These are phyloP conservation scores for Catocala nupta DNA, from an alignment of 2,888 invertebrate genomes.

Conservation along the genomic window DNA sequence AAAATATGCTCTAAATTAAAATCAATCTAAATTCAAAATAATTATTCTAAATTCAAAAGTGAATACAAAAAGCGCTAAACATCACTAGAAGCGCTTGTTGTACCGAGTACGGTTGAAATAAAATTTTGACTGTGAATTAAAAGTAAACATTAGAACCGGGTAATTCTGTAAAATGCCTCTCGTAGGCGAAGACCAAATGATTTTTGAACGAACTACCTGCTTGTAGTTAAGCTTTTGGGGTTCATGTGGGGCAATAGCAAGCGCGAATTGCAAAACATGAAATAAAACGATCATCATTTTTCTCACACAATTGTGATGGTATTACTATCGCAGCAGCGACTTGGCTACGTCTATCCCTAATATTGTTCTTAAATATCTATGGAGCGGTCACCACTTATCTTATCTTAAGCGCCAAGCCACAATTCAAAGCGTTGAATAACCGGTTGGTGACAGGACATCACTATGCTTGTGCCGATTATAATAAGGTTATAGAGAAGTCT, in stretches of 20 bases:
- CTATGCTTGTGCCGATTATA: no score
- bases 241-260: slow-evolving; percentile 59
- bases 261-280: slow-evolving; percentile 22
- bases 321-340: no score
- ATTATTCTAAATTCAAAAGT: neutral
- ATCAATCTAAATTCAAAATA: neutral
- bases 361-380: no score
- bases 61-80: slow-evolving; percentile 43
- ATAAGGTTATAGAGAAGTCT: no score
- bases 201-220: slow-evolving; percentile 84
- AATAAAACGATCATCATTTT: no score
- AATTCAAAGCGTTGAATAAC: no score
- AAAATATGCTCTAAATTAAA: neutral
- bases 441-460: no score
- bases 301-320: no score
- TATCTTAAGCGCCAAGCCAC: no score
- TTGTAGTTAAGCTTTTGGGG: slow-evolving; percentile 77
- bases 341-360: no score
- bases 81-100: slow-evolving; percentile 53
- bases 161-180: slow-evolving; percentile 75
- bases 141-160: slow-evolving; percentile 81
- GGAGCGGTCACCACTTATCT: no score
- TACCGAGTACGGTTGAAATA: slow-evolving; percentile 65
- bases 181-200: slow-evolving; percentile 79
- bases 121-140: slow-evolving; percentile 84